phyloP scores from a whole-genome alignment of 2,113 vertebrate genomes.

The Turdus rufiventris region DNA sequence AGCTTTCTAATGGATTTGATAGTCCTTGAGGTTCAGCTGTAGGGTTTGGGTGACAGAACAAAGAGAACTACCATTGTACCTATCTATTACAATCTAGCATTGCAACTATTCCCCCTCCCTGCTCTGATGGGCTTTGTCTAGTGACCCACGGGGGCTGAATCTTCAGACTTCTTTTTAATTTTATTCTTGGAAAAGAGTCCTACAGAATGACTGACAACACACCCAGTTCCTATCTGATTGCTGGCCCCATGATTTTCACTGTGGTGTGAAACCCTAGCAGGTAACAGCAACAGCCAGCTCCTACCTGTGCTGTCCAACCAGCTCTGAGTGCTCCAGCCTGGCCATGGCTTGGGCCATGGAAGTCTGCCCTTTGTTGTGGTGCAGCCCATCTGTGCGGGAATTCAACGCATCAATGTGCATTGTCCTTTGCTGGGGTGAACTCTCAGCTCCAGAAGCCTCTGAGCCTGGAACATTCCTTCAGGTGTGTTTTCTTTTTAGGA shows the following conservation, averaged over 20 bases:
- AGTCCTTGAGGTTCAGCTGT: background rate
- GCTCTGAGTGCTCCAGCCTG: background rate
- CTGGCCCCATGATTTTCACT: fast-evolving
- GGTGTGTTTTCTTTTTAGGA: fast-evolving
- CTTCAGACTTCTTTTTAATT: background rate
- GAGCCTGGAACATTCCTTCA: background rate
- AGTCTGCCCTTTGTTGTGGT: fast-evolving
- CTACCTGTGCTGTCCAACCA: background rate
- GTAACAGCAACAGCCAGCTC: background rate
- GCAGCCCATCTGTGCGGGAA: fast-evolving
- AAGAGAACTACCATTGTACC: background rate
- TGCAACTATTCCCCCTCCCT: background rate
- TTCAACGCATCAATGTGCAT: background rate
- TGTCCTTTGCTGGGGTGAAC: background rate
- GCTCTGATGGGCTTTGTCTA: background rate
- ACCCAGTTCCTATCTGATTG: background rate
- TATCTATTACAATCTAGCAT: background rate
- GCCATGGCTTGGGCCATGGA: fast-evolving
- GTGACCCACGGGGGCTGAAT: background rate
- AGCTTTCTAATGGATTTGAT: background rate
- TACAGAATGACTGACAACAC: background rate
- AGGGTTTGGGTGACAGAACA: background rate
- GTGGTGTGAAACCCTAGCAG: background rate
- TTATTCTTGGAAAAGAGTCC: background rate
- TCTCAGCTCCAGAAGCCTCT: background rate